Base-by-base conservation (phyloP, 1,140 invertebrate genomes). In the Drosophila watanabei region DNA sequence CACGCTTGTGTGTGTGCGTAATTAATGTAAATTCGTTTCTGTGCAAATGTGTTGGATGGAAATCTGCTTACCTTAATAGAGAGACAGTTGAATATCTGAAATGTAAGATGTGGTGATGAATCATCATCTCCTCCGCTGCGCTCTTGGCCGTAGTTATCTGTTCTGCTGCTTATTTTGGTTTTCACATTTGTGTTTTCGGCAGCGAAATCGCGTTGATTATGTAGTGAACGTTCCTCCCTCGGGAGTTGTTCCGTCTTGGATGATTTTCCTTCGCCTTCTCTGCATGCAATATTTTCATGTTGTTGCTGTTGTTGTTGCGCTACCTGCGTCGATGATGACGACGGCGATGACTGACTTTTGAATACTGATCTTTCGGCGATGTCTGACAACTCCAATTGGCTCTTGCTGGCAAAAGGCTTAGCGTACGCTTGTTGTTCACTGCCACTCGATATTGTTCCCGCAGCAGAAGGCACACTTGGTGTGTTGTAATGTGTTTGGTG, bases 31-130 rank as follows among this genome's bases (percentile, higher is more conserved):
- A 62, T 56, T 75, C 75, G 60, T 63, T 41, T 60, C 35, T 78
- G 64, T 78, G 61, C 75, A 58, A 75, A 63, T 86, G 76, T 80
- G 71, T 84, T 79, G 85, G 87, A 89, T 84, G 83, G 69, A 88
- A 89, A 81, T 78, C 73, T 81, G 78, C 86, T 92, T 93, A 93
- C 92, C 88, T 93, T 92, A 80, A 93, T 92, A 79, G 92, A 93
- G 70, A 93, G 90, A 79, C 88, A 93, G 76, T 86, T 92, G 66
- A 91, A 83, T 91, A 93, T 93, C 85, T 92, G 92, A 84, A 87
- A 84, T 80, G 78, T 82, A 85, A 93, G 92, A 80, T 92, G 77
- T 65, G 84, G 73, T 64, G 85, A 91, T 82, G 91, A 92, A 82
- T 93, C 91, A 90, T 92, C 54, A 57, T 57, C 54, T 39, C 14